Percentiles rank a stretch among this genome's conserved stretches.
These are phyloP conservation scores for Zalophus californianus DNA, from an alignment of 2,797 vertebrate genomes.

Conservation along the genomic window DNA sequence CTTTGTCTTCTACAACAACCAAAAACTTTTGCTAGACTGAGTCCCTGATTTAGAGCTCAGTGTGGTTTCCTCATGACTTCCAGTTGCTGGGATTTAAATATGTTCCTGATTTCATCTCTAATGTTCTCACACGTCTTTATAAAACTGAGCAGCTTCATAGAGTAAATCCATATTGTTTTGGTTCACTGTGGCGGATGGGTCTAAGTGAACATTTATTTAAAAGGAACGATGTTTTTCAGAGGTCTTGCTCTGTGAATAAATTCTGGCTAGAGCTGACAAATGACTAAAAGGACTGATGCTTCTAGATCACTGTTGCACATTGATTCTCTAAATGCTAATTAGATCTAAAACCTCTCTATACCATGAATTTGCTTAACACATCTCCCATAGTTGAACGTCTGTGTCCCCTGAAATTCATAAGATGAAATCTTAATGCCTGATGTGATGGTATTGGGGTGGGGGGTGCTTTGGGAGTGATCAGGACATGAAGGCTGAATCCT, in stretches of 20 bases:
- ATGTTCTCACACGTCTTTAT: background rate
- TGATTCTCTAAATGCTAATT: background rate
- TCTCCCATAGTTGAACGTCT: background rate
- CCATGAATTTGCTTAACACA: background rate
- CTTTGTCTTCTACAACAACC: background rate
- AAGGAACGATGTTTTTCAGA: background rate
- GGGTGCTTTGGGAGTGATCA: background rate
- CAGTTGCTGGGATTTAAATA: background rate
- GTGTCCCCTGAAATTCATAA: background rate
- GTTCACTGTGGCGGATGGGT: background rate
- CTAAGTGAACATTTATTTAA: background rate
- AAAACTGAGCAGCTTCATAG: background rate
- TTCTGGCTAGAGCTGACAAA: background rate
- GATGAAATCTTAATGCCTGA: background rate
- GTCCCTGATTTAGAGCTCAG: background rate
- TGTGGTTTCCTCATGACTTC: background rate
- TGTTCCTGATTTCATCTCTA: background rate
- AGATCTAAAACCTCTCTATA: background rate
- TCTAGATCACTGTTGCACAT: background rate
- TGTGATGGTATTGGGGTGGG: background rate
- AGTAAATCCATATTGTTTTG: background rate
- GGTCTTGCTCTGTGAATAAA: background rate
- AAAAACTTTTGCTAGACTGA: constrained; percentile 13
- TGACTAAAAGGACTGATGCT: background rate
- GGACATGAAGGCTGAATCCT: background rate